Evolutionary conservation across 2,113 vertebrate genomes (phyloP).

Genomic region (Phyllostomus discolor): DNA sequence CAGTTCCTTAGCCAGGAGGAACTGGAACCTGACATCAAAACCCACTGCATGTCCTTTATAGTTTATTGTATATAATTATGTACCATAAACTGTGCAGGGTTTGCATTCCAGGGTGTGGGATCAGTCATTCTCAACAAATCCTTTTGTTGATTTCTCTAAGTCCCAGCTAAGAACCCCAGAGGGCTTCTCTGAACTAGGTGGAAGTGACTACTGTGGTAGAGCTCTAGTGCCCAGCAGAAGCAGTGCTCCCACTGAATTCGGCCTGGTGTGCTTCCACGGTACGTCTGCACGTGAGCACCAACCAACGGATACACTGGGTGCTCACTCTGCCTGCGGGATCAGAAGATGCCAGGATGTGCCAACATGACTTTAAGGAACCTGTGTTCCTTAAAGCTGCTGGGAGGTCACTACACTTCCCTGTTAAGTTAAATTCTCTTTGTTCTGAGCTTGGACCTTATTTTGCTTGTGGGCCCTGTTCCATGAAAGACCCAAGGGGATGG

Average conservation of each 20-base stretch:
- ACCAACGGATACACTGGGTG: neutral
- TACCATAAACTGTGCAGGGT: neutral
- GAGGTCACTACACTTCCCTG: neutral
- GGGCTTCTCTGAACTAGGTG: neutral
- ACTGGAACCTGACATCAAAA: slow-evolving; percentile 52
- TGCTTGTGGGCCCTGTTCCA: neutral
- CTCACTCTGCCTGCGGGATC: neutral
- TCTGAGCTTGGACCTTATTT: neutral
- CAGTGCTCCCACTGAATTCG: neutral
- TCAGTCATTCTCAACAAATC: slow-evolving; percentile 39
- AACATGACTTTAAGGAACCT: neutral
- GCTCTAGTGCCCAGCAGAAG: neutral
- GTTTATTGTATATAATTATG: slow-evolving; percentile 53
- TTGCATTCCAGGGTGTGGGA: slow-evolving; percentile 46
- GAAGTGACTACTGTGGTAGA: neutral
- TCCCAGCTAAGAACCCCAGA: neutral
- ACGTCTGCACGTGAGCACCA: neutral
- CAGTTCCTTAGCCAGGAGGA: slow-evolving; percentile 21
- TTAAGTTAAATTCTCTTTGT: neutral
- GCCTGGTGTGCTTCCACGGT: neutral
- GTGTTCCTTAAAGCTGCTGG: neutral
- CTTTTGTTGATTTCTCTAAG: neutral
- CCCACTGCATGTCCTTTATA: slow-evolving; percentile 25
- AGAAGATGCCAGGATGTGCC: neutral
- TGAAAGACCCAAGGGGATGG: neutral